Percentiles rank a stretch among this genome's conserved stretches.
phyloP scores from a whole-genome alignment of 2,888 invertebrate species.

The Nymphalis polychloros region DNA sequence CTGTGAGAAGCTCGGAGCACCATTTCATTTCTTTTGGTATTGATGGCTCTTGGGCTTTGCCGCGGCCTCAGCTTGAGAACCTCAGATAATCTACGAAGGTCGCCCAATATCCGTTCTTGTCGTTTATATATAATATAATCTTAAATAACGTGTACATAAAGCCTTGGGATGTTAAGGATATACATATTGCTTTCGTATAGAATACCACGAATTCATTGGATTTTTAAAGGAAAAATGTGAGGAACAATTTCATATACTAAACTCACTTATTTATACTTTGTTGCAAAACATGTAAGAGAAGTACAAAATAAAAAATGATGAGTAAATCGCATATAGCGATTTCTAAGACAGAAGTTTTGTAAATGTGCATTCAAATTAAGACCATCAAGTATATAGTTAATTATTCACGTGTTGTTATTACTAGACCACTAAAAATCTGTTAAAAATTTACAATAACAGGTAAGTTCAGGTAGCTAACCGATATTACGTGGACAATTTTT shows the following conservation, averaged over 20 bases:
- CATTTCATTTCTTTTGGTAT: conserved; percentile 54
- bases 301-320: no score
- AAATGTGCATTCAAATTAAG: no score
- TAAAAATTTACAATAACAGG: no score
- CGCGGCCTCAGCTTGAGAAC: conserved; percentile 57
- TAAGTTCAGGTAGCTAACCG: conserved; percentile 7
- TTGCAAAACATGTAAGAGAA: no score
- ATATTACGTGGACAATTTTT: conserved; percentile 16
- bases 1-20: conserved; percentile 45
- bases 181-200: not conserved
- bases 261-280: not conserved
- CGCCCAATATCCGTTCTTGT: conserved; percentile 53
- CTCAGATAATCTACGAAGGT: conserved; percentile 58
- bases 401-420: no score
- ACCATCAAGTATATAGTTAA: no score
- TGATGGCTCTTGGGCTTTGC: conserved; percentile 53
- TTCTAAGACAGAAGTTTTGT: no score
- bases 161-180: not conserved
- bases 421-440: no score
- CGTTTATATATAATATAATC: conserved; percentile 18
- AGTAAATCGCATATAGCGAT: no score
- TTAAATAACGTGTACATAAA: conserved; percentile 6
- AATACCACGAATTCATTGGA: not conserved
- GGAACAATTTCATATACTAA: not conserved
- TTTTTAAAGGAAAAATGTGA: not conserved